Evolutionary conservation across 1,140 invertebrate genomes (phyloP).

Genomic region (Drosophila prosaltans): DNA sequence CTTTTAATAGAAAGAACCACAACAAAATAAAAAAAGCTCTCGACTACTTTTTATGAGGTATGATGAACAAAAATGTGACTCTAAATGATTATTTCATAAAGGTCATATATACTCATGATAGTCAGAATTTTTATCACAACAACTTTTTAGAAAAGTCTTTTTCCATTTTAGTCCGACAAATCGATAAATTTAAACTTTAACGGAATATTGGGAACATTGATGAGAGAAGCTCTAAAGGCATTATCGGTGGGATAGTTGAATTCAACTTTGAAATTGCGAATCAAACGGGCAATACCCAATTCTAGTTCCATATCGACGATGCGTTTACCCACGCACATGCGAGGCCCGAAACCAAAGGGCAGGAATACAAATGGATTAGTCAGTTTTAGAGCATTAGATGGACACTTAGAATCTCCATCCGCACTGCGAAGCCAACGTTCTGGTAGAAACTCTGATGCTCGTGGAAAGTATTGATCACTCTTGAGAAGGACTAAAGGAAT

Average conservation of each 20-base stretch:
- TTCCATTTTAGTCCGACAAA: constrained; percentile 31
- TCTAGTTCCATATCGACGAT: constrained; percentile 89
- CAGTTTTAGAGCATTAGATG: constrained; percentile 64
- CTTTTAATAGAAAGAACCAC: neutral
- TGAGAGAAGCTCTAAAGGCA: constrained; percentile 48
- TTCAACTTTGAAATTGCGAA: constrained; percentile 85
- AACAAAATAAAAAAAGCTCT: neutral
- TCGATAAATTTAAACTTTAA: constrained; percentile 76
- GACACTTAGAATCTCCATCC: constrained; percentile 32
- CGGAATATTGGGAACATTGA: constrained; percentile 73
- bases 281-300: constrained; percentile 85
- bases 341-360: constrained; percentile 86
- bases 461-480: constrained; percentile 84
- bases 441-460: constrained; percentile 84
- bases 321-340: constrained; percentile 86
- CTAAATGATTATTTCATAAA: too few species aligned
- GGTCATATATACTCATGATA: neutral
- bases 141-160: neutral
- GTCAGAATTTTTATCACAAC: neutral
- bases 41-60: neutral
- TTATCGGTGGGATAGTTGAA: constrained; percentile 81
- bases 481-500: constrained; percentile 67
- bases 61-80: too few species aligned
- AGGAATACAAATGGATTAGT: constrained; percentile 84
- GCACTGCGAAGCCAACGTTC: constrained; percentile 85